phyloP scores from a whole-genome alignment of 64 coral and sea anemone genomes.

The Montipora cactus region DNA sequence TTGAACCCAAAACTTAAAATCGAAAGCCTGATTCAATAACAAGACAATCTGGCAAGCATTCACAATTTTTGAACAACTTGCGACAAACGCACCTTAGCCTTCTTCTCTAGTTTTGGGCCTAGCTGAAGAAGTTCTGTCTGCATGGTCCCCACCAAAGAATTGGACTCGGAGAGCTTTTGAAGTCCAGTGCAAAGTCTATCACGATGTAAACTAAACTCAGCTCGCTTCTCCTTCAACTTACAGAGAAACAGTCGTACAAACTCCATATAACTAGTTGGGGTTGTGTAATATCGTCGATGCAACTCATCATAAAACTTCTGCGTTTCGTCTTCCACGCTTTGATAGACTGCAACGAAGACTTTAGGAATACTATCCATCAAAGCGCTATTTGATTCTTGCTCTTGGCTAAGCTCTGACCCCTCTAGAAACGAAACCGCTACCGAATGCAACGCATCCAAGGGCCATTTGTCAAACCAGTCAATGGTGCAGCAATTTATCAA shows the following conservation, averaged over 20 bases:
- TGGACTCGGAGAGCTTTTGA: slow-evolving; percentile 82
- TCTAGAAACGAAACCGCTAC: slow-evolving; percentile 84
- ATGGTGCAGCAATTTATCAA: slow-evolving; percentile 96
- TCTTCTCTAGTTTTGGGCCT: slow-evolving; percentile 88
- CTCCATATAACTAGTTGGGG: slow-evolving; percentile 94
- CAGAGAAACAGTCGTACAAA: slow-evolving; percentile 76
- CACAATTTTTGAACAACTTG: background rate
- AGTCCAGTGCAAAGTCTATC: slow-evolving; percentile 80
- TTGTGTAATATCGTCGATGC: slow-evolving; percentile 80
- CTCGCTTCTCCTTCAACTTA: slow-evolving; percentile 85
- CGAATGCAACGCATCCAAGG: slow-evolving; percentile 81
- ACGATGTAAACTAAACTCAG: slow-evolving; percentile 67
- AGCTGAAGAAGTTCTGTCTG: slow-evolving; percentile 82
- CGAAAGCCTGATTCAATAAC: too few species aligned
- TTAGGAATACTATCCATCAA: slow-evolving; percentile 69
- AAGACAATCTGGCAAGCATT: too few species aligned
- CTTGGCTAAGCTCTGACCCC: slow-evolving; percentile 44
- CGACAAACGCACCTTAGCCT: slow-evolving; percentile 73
- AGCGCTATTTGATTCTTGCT: slow-evolving; percentile 4
- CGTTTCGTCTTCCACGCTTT: slow-evolving; percentile 32
- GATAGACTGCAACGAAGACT: slow-evolving; percentile 69
- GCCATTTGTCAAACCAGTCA: slow-evolving; percentile 99
- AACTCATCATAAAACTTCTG: slow-evolving; percentile 87
- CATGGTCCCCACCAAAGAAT: slow-evolving; percentile 88
- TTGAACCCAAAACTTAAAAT: too few species aligned